These are phyloP conservation scores for Diorhabda carinulata DNA, from an alignment of 1,140 invertebrate species.

Conservation along the genomic window DNA sequence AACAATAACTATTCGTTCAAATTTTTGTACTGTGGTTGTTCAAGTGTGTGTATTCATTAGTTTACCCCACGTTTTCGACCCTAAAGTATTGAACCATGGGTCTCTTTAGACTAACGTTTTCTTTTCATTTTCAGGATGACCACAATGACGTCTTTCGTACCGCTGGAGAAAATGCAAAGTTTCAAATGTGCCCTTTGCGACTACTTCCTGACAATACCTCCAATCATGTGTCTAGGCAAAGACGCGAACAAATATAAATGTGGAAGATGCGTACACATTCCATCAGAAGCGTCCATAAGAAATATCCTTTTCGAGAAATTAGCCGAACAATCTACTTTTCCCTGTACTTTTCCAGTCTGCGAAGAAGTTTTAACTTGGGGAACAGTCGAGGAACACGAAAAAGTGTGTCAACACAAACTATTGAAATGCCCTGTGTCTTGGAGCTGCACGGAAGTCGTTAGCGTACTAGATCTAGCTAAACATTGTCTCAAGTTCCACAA, in stretches of 20 bases:
- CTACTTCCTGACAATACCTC: conserved; percentile 11
- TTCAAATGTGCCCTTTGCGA: conserved; percentile 8
- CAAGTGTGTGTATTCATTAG: no score
- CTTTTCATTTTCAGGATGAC: not conserved
- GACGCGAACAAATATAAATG: conserved; percentile 9
- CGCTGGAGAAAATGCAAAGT: not conserved
- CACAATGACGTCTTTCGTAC: conserved; percentile 1
- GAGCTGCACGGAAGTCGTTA: conserved; percentile 3
- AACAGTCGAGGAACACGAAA: conserved; percentile 2
- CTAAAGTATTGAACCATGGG: no score
- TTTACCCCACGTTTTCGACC: no score
- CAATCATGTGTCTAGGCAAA: not conserved
- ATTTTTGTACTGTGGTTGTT: no score
- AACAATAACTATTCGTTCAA: no score
- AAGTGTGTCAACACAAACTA: not conserved
- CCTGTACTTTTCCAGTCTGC: conserved; percentile 9
- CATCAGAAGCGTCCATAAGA: not conserved
- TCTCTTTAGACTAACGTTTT: no score
- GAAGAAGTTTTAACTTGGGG: conserved; percentile 1
- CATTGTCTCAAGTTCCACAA: not conserved
- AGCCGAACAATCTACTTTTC: conserved; percentile 2
- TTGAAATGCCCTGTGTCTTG: conserved; percentile 11
- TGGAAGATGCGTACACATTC: conserved; percentile 4
- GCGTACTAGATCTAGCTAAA: not conserved
- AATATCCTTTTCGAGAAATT: conserved; percentile 6